Base-by-base conservation (phyloP, 2,113 vertebrate genomes). In the Lepisosteus oculatus region DNA sequence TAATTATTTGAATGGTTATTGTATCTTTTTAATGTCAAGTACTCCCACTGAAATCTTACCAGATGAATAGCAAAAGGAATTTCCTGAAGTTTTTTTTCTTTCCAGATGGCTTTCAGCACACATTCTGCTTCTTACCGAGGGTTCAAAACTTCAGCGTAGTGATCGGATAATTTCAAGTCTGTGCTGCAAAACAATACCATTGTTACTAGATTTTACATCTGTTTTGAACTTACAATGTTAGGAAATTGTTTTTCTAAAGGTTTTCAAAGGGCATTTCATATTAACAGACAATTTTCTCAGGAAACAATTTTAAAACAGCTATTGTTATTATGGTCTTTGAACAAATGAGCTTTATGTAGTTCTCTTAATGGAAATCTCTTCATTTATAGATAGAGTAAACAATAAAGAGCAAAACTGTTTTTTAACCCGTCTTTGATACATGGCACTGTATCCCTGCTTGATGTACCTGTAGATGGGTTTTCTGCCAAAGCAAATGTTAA, bases 371-470 rank as follows among this genome's bases (percentile, higher is more conserved):
- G 62, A 67, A 73, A 73, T 87, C 78, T 81, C 79, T 77, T 82
- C 79, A 75, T 84, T 77, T 77, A 78, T 29, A 29, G 29, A 2
- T 76, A 78, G 83, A 79, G 87, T 86, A 82, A 87, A 76, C 77
- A 77, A 76, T 76, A 85, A 85, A 79, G 81, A 85, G 77, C 77
- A 74, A 70, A 76, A 63, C 72, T 67, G 66, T 75, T 78, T 77
- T 82, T 84, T 83, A 83, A 84, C 81, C 75, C 79, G 59, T 65
- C 73, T 86, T 80, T 80, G 78, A 86, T 84, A 71, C 69, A 71
- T 70, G 70, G 69, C 68, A 78, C 75, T 79, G 71, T 79, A 67
- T 73, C 56, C 69, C 71, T 76, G 69, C 73, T 56, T 63, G 75
- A 80, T 76, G 71, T 29, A 29, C 29, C 29, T 29, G 29, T 62